A percentile compares a stretch with the other conserved stretches of the same genome.
Evolutionary conservation across 2,888 invertebrate genomes (phyloP).

Genomic region (Eupithecia abbreviata): DNA sequence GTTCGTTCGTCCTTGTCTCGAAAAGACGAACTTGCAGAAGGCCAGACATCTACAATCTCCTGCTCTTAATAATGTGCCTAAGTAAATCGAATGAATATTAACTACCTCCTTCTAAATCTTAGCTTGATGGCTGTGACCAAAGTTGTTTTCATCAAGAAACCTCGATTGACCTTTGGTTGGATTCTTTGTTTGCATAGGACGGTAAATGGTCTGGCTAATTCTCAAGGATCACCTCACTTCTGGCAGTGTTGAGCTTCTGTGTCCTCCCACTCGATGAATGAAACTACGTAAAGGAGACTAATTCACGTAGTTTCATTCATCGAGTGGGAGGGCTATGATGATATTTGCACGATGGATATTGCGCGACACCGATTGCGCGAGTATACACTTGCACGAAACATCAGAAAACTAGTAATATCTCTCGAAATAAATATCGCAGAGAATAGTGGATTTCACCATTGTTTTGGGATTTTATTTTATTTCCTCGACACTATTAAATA

Average conservation of each 20-base stretch:
- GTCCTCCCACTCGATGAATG: background rate
- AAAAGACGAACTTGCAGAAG: background rate
- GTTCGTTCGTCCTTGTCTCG: no score
- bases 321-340: no score
- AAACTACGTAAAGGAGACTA: background rate
- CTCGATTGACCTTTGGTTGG: background rate
- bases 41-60: background rate
- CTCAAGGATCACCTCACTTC: background rate
- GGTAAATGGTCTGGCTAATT: slow-evolving; percentile 10
- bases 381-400: no score
- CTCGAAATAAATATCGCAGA: no score
- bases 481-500: no score
- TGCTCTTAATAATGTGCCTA: background rate
- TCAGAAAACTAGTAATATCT: no score
- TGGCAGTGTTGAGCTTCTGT: background rate
- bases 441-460: no score
- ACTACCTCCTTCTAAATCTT: background rate
- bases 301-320: no score
- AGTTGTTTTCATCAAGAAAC: slow-evolving; percentile 10
- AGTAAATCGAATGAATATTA: slow-evolving; percentile 8
- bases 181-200: slow-evolving; percentile 19
- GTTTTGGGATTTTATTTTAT: no score
- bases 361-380: no score
- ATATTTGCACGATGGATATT: no score
- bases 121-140: background rate